Evolutionary conservation across 2,113 vertebrate genomes (phyloP), one percentile per base, ranked within the genome.

Genomic region (Cryptotis parvus): DNA sequence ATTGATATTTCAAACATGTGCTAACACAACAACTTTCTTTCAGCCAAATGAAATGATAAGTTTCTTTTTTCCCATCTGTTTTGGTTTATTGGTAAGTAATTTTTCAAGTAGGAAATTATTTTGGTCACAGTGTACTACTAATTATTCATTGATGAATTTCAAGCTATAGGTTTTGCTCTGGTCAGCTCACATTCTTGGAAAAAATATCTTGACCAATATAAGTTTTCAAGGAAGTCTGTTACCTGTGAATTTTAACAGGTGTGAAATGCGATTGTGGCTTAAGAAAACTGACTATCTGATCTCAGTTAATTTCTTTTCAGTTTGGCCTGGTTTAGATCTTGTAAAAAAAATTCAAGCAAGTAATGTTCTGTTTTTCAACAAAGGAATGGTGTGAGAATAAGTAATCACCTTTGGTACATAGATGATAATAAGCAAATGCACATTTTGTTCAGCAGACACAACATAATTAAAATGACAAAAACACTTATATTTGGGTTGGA

Each of bases 161-260:
- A 73, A 76, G 78, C 18, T 79, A 7, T 0, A 90, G 20, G 66
- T 70, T 3, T 52, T 70, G 39, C 69, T 78, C 0, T 69, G 4
- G 33, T 63, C 18, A 74, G 31, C 12, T 49, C 7, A 18, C 10
- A n/a, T 0, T 81, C 31, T 94, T 45, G 35, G 66, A 45, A 65
- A 88, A 22, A 0, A 27, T 43, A 58, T 90, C 15, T 43, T 55
- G 26, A 24, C 66, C 66, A 75, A 79, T 70, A 61, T 1, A 87
- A 6, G 14, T 91, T 89, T 80, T 65, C 26, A 65, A 52, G 4
- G 76, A 27, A 76, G 27, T 55, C 24, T 43, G 1, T 37, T 39
- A 75, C 29, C 39, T 83, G 0, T 86, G 69, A 69, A 49, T 92
- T 96, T 85, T 86, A 89, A 79, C 1, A 88, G 33, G 35, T 27